Base-by-base conservation (phyloP, 2,113 vertebrate species). In the Leiothrix lutea region DNA sequence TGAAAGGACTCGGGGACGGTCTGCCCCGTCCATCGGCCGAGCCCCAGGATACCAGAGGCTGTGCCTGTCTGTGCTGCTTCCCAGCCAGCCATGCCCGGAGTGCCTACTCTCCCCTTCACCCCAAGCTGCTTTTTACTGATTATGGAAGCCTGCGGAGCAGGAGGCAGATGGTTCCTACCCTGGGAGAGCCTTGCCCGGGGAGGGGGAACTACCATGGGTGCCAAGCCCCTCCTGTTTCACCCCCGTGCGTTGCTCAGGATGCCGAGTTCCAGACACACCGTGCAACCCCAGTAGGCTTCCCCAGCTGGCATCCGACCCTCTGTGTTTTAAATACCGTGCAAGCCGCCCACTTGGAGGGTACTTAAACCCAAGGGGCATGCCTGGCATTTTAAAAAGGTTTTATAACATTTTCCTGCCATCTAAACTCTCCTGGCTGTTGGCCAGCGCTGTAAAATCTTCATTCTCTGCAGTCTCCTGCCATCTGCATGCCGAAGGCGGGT, bases 381-480 rank as follows among this genome's bases (percentile, higher is more conserved):
- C 66, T 92, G 62, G 93, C 75, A 83, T 95, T 91, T 86, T 38
- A 75, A 93, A 92, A 65, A 86, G 53, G 21, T 20, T 66, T 84
- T 92, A 89, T 66, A 78, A 92, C 28, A 2, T 87, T 89, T 93
- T 73, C 50, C 50, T 95, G 51, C 86, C 86, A 16, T 50, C 74
- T 66, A 75, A 95, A 92, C 93, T 74, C 70, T 36, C 35, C 81
- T 91, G 92, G 78, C 74, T 62, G 18, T 17, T n/a, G 35, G 62
- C 86, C 88, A 74, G 80, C 1, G 0, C 78, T 50, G 80, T 77
- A 72, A 87, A 80, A 88, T 72, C 91, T 79, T 69, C 88, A 58
- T 94, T 85, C 72, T 80, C 80, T 79, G 81, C 88, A 17, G 25
- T 80, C 75, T 95, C 56, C 93, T 87, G 86, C 93, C 90, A 80